phyloP scores from a whole-genome alignment of 2,888 invertebrate genomes.

The Chalcis sispes region DNA sequence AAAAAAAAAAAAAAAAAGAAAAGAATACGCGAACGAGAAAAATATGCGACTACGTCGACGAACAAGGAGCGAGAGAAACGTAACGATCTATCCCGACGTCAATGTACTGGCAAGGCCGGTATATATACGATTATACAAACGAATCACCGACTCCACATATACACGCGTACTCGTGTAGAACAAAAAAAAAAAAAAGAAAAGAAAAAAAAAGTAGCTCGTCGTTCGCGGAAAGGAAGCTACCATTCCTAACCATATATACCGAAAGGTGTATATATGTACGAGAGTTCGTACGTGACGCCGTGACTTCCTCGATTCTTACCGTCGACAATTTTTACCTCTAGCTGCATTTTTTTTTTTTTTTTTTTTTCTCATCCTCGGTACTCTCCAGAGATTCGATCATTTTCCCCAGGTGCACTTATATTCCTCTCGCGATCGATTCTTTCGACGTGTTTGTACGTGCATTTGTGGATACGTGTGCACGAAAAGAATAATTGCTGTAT shows the following conservation, averaged over 20 bases:
- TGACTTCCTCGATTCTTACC: slow-evolving; percentile 19
- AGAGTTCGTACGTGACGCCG: background rate
- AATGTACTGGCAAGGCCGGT: slow-evolving; percentile 28
- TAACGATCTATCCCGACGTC: background rate
- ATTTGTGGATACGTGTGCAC: too few species aligned
- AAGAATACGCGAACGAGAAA: background rate
- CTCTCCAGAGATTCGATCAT: background rate
- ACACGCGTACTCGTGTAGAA: background rate
- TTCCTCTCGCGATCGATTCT: too few species aligned
- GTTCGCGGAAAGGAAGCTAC: slow-evolving; percentile 19
- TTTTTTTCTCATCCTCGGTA: too few species aligned
- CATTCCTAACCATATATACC: background rate
- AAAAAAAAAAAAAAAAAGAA: too few species aligned
- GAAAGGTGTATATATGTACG: background rate
- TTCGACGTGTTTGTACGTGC: too few species aligned
- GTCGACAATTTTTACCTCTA: background rate
- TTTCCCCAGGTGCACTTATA: background rate
- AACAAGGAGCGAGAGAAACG: background rate
- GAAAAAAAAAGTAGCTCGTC: background rate
- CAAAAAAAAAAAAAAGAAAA: background rate
- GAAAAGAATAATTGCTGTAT: too few species aligned
- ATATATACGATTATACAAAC: background rate
- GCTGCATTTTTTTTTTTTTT: too few species aligned
- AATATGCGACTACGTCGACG: too few species aligned
- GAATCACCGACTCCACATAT: background rate